Evolutionary conservation across 2,113 vertebrate genomes (phyloP), one percentile per base, ranked within the genome.

Genomic region (Athene cunicularia): DNA sequence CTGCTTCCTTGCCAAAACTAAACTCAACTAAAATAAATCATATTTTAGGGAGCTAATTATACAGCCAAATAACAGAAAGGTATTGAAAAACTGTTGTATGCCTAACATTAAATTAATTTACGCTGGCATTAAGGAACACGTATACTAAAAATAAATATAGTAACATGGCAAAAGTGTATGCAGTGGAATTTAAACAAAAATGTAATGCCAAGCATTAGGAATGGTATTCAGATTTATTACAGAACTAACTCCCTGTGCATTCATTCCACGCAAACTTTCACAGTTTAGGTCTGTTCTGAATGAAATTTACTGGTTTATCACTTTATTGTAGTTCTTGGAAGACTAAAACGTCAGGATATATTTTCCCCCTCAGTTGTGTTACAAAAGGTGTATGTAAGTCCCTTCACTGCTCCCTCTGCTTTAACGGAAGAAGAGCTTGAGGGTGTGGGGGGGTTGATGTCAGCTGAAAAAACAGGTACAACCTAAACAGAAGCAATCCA

Each of bases 21-120:
- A 97, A 55, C 59, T 85, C 87, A 74, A 55, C 90, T 93, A 39
- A 98, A 97, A 96, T 95, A 97, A 94, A 94, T 95, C 81, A 97
- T 94, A 75, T 86, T 97, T 97, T 96, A 96, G 73, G 80, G 96
- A 96, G 96, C 86, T 97, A 96, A 92, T 97, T 96, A 63, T 41
- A 41, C 83, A 68, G 47, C 75, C 93, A 97, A 94, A 97, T 92
- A 96, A 85, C 84, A 92, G 89, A 96, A 98, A 98, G 93, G 90
- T 94, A 97, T 80, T 94, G 80, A 94, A 96, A 59, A 90, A 95
- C 64, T 60, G 17, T 77, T 95, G 91, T 83, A 81, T 33, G 74
- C 85, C 91, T 97, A 95, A 95, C 62, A 28, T 76, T 95, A 97
- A 95, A 89, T 94, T 39, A 90, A 94, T 96, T 98, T 97, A 91